Evolutionary conservation across 2,888 invertebrate species (phyloP).

Genomic region (Tipula confusa): DNA sequence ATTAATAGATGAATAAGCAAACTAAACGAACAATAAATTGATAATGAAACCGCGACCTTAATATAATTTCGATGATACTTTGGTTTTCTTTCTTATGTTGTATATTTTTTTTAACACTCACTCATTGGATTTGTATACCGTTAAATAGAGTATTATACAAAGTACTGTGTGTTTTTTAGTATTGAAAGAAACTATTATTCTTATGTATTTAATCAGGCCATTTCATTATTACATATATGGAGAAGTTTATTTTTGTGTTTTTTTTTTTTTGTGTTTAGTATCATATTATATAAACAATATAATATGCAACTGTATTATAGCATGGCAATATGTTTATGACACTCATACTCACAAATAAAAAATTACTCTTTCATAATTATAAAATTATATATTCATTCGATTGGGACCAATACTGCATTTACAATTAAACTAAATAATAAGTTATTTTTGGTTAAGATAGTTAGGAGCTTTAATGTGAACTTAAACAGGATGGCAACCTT

Average conservation of each 20-base stretch:
- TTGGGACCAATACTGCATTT: too few species aligned
- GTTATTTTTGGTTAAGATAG: too few species aligned
- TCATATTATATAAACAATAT: neutral
- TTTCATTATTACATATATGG: neutral
- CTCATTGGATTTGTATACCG: neutral
- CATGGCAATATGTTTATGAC: too few species aligned
- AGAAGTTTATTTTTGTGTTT: neutral
- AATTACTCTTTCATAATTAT: too few species aligned
- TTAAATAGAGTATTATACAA: neutral
- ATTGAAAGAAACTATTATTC: neutral
- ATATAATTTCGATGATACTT: neutral
- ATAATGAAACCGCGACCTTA: slow-evolving; percentile 1
- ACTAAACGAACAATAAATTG: neutral
- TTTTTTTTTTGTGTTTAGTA: neutral
- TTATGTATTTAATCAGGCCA: neutral
- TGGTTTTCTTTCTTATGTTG: neutral
- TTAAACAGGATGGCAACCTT: too few species aligned
- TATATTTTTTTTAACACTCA: neutral
- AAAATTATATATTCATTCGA: too few species aligned
- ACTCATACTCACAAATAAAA: too few species aligned
- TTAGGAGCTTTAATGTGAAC: too few species aligned
- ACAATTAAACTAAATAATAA: too few species aligned
- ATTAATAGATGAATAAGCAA: neutral
- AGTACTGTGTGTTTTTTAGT: neutral
- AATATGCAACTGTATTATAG: neutral